Evolutionary conservation across 2,888 invertebrate species (phyloP), one percentile per base, ranked within the genome.

Genomic region (Drosophila helvetica): DNA sequence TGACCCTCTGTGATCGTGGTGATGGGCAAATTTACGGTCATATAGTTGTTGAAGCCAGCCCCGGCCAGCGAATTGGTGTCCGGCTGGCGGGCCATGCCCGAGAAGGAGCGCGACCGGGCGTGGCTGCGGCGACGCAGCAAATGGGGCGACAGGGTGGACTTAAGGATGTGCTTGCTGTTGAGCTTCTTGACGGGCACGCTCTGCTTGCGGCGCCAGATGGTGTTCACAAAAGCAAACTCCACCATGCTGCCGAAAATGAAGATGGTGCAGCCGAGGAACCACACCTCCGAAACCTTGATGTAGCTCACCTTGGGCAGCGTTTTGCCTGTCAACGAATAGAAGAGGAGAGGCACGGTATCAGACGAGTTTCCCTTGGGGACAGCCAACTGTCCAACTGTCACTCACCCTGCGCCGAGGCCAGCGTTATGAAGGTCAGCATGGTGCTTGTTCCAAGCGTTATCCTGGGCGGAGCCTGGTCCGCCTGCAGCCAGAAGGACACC

Each of bases 401-500:
- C 50, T 59, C 53, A 90, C 89, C 96, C 82, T 96, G 96, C 42
- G 96, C 96, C 8, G 96, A 96, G 42, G 96, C 96, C 69, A 97
- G 93, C 15, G 97, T 97, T 84, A 97, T 97, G 88, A 97, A 97
- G 47, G 97, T 96, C 78, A 97, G 93, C 95, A 97, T 96, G 1
- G 97, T 97, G 80, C 96, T 96, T 2, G 96, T 96, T 43, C 96
- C 96, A 84, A 97, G 92, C 62, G 96, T 96, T 57, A 96, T 96
- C 84, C 97, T 93, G 12, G 97, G 97, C 1, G 97, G 95, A 15
- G 96, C 94, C 43, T 96, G 96, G 90, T 97, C 96, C 56, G 96
- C 96, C 91, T 97, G 97, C 64, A 97, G 91, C 97, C 97, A 97
- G 90, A 97, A 97, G 0, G 97, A 96, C 12, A 97, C 96, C 97